Evolutionary conservation across 2,113 vertebrate species (phyloP).

Genomic region (Falco punctatus): DNA sequence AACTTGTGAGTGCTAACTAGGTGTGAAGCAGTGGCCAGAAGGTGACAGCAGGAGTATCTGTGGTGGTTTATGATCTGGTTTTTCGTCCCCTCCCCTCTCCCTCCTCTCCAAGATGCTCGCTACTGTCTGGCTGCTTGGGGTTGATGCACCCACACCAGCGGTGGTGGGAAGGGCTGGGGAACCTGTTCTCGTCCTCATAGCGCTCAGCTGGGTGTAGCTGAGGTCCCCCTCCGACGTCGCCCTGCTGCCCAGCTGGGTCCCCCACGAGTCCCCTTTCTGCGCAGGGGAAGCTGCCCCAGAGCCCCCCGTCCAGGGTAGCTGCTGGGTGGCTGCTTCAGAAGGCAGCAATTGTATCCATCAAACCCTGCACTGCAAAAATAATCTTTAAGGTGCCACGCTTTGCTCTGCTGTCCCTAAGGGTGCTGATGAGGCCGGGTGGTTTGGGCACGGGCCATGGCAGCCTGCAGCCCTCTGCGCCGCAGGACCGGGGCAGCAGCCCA

Average conservation of each 20-base stretch:
- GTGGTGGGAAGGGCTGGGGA: neutral
- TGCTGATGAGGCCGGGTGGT: rapidly evolving
- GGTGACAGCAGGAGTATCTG: neutral
- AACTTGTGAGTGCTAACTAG: neutral
- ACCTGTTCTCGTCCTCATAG: neutral
- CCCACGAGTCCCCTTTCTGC: neutral
- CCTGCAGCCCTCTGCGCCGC: neutral
- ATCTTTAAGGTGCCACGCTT: neutral
- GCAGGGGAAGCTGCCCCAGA: neutral
- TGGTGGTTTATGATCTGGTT: neutral
- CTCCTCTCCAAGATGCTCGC: neutral
- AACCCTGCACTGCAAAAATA: neutral
- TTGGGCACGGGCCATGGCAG: neutral
- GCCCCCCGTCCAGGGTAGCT: neutral
- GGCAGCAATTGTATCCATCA: neutral
- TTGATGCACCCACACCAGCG: neutral
- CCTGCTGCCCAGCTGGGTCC: neutral
- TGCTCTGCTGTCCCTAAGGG: rapidly evolving
- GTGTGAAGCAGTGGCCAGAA: neutral
- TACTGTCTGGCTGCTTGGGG: neutral
- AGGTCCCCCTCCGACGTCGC: no score
- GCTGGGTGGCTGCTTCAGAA: neutral
- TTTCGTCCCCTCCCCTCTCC: neutral
- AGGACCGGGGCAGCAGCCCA: neutral
- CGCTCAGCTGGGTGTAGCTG: neutral